Evolutionary conservation across 2,113 vertebrate species (phyloP), one percentile per base, ranked within the genome.

Genomic region (Rattus rattus): DNA sequence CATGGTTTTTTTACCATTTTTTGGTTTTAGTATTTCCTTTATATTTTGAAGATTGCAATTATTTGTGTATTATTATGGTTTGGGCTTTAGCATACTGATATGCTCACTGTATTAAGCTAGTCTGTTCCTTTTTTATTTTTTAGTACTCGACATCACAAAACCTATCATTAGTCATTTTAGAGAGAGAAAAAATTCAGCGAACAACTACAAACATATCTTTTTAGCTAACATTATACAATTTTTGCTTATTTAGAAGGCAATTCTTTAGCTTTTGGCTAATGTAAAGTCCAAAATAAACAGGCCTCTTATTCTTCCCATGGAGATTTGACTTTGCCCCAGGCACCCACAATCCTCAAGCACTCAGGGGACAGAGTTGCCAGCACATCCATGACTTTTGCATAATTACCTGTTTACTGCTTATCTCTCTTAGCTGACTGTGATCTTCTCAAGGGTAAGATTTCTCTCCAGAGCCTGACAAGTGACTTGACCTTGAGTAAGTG

Each of bases 91-190:
- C 73, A 90, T 36, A 72, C 9, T 54, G 33, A 84, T 86, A 16
- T 86, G 88, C 72, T 69, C 86, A n/a, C 30, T 56, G 28, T 79
- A 93, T 54, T 93, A 61, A 61, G 90, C 54, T 43, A 95, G 56
- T 43, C 30, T 30, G 11, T 63, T 30, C 19, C 43, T 14, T 49
- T 90, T 89, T 92, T 91, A 77, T 77, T 54, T 92, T 88, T 91
- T 92, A 83, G 69, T 86, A 81, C 69, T 33, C 59, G 75, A 93
- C n/a, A 96, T 79, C 75, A 80, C 70, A 79, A 90, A 96, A 84
- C 56, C 86, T 80, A 92, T 22, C 17, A 80, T 80, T 17, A 97
- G 39, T 90, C 69, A 93, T 96, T 93, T 96, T 92, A 93, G 94
- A 92, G 47, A 92, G 94, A 93, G 47, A 36, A 10, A 39, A 81